Base-by-base conservation (phyloP, 2,888 invertebrate species). In the Apodemia duryi region DNA sequence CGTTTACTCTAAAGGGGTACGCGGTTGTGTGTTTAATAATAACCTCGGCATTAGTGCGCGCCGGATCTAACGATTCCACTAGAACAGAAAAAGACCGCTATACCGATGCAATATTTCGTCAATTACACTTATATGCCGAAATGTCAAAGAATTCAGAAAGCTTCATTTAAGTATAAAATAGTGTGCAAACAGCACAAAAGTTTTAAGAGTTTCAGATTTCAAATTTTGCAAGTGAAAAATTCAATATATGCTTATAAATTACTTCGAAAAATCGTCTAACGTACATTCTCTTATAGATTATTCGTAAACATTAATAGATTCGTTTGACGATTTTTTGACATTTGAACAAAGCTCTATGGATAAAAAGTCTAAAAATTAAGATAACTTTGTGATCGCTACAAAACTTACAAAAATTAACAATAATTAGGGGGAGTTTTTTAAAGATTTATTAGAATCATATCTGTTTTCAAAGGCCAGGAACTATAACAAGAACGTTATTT, bases 1-100 rank as follows among this genome's bases (percentile, higher is more conserved):
- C 86, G 77, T 86, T 86, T 61, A 90, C 88, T 67, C 89, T 77
- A 79, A 91, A 91, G 52, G 90, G 90, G 72, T 84, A 87, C 46
- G 88, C 90, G 69, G 89, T 90, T n/a, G 88, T 84, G 79, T 77
- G 80, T 67, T 83, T 80, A 71, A 91, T 76, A 69, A 91, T 78
- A 65, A 75, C 78, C 75, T 84, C 85, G 70, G 89, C 89, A 81
- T 91, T 91, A 70, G 79, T 74, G 72, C 89, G 81, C 74, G 86
- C 80, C 69, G 86, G 84, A 77, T 88, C 88, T 73, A 79, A 81
- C 72, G 73, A 74, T 73, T 84, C 84, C 73, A 80, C 90, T 90
- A 90, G 83, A 90, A 82, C 87, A 88, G 83, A 84, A 87, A 88
- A 87, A 76, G 69, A 69, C 71, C 73, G 71, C 71, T 71, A 69